Evolutionary conservation across 2,888 invertebrate genomes (phyloP), one percentile per base, ranked within the genome.

Genomic region (Troides aeacus): DNA sequence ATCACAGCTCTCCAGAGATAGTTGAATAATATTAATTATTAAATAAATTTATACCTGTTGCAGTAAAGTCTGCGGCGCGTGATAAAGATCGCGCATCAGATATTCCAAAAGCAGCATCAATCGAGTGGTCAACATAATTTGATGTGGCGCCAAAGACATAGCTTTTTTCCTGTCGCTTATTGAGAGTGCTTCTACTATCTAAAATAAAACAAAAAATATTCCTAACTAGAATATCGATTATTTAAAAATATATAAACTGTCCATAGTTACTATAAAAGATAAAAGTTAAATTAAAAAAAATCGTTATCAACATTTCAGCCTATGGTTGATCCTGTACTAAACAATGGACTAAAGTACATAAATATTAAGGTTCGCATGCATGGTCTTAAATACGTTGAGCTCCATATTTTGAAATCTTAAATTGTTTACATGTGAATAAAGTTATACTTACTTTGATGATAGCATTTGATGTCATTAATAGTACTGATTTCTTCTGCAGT

Each of bases 401-500:
- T 15, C 15, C 15, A 1, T 46, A 15, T 46, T 15, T 15, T 15
- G 3, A 46, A 46, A 12, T 15, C 15, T 15, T 46, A 1, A 46
- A 15, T 17, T 46, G 46, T 46, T 46, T 46, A 15, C 3, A 46
- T 46, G 1, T 42, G 12, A 42, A 42, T 42, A 12, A 8, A 2
- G 4, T 15, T 30, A 62, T 24, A 76, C 80, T 80, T 78, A 92
- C 93, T 81, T 93, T 93, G 68, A 93, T 93, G 39, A 93, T 93
- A 56, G 93, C 97, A 73, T 96, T 96, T 2, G 97, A 96, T 50
- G 97, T 96, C 77, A 96, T 93, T 12, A 99, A 93, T 56, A 99
- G 93, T 1, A 99, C 97, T 2, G 97, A 96, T 86, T 99, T 99
- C 90, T 99, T 99, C 89, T 99, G 98, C 97, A 98, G 98, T 72